A percentile compares a stretch with the other conserved stretches of the same genome.
Evolutionary conservation across 2,113 vertebrate species (phyloP).

Genomic region (Nibea albiflora): DNA sequence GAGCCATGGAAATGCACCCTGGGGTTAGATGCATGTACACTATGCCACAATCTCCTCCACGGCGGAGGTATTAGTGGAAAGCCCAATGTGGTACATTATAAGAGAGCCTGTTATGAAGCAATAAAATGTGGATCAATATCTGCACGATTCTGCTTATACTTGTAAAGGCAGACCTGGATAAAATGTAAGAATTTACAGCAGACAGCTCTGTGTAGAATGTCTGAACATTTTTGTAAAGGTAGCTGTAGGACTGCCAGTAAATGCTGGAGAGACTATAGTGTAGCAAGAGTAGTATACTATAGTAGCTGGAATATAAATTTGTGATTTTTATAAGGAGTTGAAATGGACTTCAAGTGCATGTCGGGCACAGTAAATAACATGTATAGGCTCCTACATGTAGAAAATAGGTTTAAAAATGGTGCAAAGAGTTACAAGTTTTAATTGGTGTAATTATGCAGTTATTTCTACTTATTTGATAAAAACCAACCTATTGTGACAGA

Average conservation of each 20-base stretch:
- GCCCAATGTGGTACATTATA: constrained; percentile 23
- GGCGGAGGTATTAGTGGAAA: constrained; percentile 25
- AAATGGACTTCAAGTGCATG: neutral
- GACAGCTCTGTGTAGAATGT: neutral
- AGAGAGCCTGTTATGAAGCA: constrained; percentile 14
- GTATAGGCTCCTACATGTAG: neutral
- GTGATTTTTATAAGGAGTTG: neutral
- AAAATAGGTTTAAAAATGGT: neutral
- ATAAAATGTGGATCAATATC: constrained; percentile 55
- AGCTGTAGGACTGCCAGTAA: neutral
- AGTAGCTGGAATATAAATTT: neutral
- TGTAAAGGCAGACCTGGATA: constrained; percentile 19
- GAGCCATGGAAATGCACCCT: neutral
- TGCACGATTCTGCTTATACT: neutral
- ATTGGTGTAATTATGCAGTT: neutral
- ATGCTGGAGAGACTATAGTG: neutral
- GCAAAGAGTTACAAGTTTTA: neutral
- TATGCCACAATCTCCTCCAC: neutral
- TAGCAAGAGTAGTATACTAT: neutral
- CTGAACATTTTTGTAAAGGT: neutral
- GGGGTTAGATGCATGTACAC: constrained; percentile 10
- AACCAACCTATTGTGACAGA: neutral
- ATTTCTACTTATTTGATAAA: neutral
- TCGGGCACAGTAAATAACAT: neutral
- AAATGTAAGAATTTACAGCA: constrained; percentile 15